Evolutionary conservation across 1,140 invertebrate genomes (phyloP), one percentile per base, ranked within the genome.

Genomic region (Nasonia longicornis): DNA sequence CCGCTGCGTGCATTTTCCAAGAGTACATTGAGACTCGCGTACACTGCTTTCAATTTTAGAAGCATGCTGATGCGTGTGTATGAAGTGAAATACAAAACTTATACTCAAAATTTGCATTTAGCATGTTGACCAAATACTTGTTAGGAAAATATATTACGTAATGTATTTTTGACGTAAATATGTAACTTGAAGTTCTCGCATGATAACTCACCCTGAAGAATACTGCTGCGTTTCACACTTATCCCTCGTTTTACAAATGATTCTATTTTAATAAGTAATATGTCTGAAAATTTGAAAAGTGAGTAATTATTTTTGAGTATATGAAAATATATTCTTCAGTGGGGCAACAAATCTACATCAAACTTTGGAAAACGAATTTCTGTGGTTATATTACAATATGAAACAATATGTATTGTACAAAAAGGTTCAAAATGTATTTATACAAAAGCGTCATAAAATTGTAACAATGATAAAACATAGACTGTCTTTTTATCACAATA

Each of bases 61-160:
- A 35, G 29, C 42, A 2, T 20, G 77, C n/a, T 10, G 20, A 38
- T n/a, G 22, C 14, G 20, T 22, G 35, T 73, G 77, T 26, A 72
- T 26, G 26, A 70, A 26, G 64, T 45, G 26, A 48, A 71, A 58
- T 29, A 29, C 4, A 29, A 26, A 29, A 69, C 76, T 74, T 70
- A 66, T 70, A 82, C 83, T 86, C 74, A 80, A 84, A 85, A 83
- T 76, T 66, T 83, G 76, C 77, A 82, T 80, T 83, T 82, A 82
- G 77, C 58, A 80, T 80, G 80, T 84, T 85, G 83, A 85, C 82
- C 81, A 85, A 84, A 79, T 83, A 83, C 31, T 69, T 79, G 66
- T 74, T 85, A 84, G 75, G 52, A 2, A 75, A 71, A 81, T 70
- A 64, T 66, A 79, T 73, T 71, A 78, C 20, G 45, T 77, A 72